These are phyloP conservation scores for Eleginops maclovinus DNA, from an alignment of 2,113 vertebrate genomes.

Conservation along the genomic window DNA sequence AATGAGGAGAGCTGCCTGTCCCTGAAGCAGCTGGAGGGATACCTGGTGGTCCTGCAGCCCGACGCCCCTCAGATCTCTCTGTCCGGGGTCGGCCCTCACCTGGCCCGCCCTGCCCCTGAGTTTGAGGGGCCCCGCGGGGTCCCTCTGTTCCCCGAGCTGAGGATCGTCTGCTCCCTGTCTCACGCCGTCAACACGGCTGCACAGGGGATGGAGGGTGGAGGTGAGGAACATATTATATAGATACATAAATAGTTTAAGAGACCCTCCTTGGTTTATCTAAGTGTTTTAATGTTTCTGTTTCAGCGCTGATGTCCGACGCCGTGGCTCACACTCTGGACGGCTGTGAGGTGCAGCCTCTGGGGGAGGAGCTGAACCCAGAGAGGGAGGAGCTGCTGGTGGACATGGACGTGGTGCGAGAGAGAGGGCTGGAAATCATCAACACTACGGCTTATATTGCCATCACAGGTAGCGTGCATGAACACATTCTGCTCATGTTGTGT, in stretches of 20 bases:
- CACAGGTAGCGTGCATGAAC: conserved; percentile 82
- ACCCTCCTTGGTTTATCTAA: neutral
- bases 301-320: conserved; percentile 93
- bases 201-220: conserved; percentile 87
- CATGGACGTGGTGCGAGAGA: conserved; percentile 89
- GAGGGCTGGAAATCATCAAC: conserved; percentile 93
- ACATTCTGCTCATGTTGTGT: neutral
- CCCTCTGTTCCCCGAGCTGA: conserved; percentile 92
- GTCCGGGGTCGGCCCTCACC: conserved; percentile 90
- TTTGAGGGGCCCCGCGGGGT: conserved; percentile 91
- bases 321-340: conserved; percentile 97
- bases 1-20: conserved; percentile 96
- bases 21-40: conserved; percentile 94
- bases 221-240: too few species aligned
- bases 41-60: conserved; percentile 95
- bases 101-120: conserved; percentile 91
- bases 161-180: conserved; percentile 94
- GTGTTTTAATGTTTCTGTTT: neutral
- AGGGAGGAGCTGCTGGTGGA: conserved; percentile 93
- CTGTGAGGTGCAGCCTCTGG: conserved; percentile 94
- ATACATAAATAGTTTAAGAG: too few species aligned
- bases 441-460: conserved; percentile 95
- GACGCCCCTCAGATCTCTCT: conserved; percentile 96
- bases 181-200: conserved; percentile 88
- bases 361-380: conserved; percentile 93